Evolutionary conservation across 2,888 invertebrate species (phyloP), one percentile per base, ranked within the genome.

Genomic region (Patella ulyssiponensis): DNA sequence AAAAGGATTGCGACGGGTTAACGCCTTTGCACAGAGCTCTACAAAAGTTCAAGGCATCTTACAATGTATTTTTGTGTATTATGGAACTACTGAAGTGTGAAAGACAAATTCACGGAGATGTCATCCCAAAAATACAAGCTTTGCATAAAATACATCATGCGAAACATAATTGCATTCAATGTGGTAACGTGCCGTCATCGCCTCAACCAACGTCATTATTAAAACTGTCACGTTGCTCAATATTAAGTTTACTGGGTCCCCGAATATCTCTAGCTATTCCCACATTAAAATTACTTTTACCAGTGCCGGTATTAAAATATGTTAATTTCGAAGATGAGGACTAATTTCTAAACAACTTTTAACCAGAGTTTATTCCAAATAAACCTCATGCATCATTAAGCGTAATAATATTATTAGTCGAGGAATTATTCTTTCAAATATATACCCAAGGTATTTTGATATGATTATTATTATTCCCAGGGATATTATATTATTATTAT

Each of bases 41-140:
- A 9, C 23, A 71, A 56, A 70, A 70, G 33, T 70, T 71, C 56
- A 52, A 54, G n/a, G 51, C 70, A 7, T 54, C 76, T 14, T 44
- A 54, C 23, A 71, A 76, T 44, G 71, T 69, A 27, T 69, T 76
- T 44, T 27, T 27, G 54, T 76, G 76, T 56, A 23, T 54, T 54
- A 56, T 76, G n/a, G 76, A 76, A 56, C 71, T 76, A 23, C 51
- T 70, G 27, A 76, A 70, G 33, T 70, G 70, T 70, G 56, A 70
- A 27, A 56, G 44, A 27, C 76, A 76, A 56, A n/a, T 76, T 17
- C 53, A 71, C 14, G n/a, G 27, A n/a, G 71, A 76, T 54, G 15
- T 71, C 4, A n/a, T 76, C 15, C 33, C 27, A 9, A 15, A 17
- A n/a, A 9, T 76, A 7, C 27, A 52, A 14, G 53, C 71, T 15